Conservation (phyloP, 2,888 invertebrate species). For the Ptycholaimellus sp. region DNA sequence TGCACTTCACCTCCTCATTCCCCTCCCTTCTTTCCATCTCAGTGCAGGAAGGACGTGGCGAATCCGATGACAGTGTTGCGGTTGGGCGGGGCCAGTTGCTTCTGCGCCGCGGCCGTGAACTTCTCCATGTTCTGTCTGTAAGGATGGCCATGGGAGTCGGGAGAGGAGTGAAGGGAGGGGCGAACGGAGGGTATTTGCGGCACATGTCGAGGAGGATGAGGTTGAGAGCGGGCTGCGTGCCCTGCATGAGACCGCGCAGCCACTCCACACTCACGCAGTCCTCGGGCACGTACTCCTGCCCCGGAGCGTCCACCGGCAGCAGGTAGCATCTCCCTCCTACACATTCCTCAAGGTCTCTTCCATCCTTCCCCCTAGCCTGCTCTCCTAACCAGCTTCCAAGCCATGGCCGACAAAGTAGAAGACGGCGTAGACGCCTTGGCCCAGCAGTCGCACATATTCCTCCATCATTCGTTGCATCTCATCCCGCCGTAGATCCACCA, state of each 20-base stretch:
- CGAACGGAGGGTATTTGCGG: constrained; percentile 8
- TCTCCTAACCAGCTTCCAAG: constrained; percentile 23
- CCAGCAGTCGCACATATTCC: constrained; percentile 20
- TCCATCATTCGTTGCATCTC: constrained; percentile 22
- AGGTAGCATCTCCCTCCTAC: constrained; percentile 20
- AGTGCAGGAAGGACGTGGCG: constrained; percentile 5
- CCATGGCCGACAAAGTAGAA: constrained; percentile 26
- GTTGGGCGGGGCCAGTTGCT: constrained; percentile 1
- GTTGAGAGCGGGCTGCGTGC: constrained; percentile 18
- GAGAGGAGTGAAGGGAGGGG: background rate
- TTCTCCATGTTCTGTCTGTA: background rate
- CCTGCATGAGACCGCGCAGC: constrained; percentile 16
- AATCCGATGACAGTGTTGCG: constrained; percentile 8
- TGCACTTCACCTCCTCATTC: too few species aligned
- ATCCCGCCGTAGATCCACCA: constrained; percentile 20
- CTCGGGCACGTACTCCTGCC: constrained; percentile 8
- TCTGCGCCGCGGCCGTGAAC: background rate
- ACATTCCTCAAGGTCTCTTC: too few species aligned
- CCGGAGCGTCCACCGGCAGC: constrained; percentile 21
- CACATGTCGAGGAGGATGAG: constrained; percentile 26
- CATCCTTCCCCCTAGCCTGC: too few species aligned
- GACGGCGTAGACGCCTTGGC: constrained; percentile 15
- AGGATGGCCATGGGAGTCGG: background rate
- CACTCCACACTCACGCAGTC: constrained; percentile 14
- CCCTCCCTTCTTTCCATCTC: too few species aligned